These are phyloP conservation scores for Gambusia yucatana DNA, from an alignment of 2,797 vertebrate genomes.

Conservation along the genomic window DNA sequence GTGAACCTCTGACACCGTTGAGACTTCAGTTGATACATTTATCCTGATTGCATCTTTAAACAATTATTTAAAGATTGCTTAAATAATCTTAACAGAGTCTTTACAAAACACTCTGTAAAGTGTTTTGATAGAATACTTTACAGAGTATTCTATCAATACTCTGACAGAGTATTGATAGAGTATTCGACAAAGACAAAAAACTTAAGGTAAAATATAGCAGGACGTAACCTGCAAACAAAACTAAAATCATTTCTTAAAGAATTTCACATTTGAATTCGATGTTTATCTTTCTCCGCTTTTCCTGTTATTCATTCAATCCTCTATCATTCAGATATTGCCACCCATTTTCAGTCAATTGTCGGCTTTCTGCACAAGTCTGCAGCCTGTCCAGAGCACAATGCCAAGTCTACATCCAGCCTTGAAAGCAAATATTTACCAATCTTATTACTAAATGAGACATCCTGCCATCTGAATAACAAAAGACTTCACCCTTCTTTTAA, in stretches of 20 bases:
- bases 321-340: constrained; percentile 17
- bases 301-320: constrained; percentile 15
- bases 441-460: constrained; percentile 61
- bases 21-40: background rate
- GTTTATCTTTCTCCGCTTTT: constrained; percentile 1
- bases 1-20: too few relatives aligned
- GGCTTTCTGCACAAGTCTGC: constrained; percentile 24
- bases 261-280: background rate
- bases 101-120: background rate
- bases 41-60: background rate
- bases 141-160: too few relatives aligned
- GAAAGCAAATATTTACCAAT: constrained; percentile 57
- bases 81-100: background rate
- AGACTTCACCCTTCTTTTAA: constrained; percentile 73
- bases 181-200: background rate
- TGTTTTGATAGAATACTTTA: background rate
- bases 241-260: background rate
- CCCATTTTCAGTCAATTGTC: constrained; percentile 32
- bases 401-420: constrained; percentile 41
- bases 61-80: background rate
- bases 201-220: background rate
- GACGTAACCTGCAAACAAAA: background rate
- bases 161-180: too few relatives aligned
- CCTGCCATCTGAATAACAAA: constrained; percentile 68
- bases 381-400: constrained; percentile 27